Base-by-base conservation (phyloP, 2,797 vertebrate genomes). In the Gymnoscopelus braueri region DNA sequence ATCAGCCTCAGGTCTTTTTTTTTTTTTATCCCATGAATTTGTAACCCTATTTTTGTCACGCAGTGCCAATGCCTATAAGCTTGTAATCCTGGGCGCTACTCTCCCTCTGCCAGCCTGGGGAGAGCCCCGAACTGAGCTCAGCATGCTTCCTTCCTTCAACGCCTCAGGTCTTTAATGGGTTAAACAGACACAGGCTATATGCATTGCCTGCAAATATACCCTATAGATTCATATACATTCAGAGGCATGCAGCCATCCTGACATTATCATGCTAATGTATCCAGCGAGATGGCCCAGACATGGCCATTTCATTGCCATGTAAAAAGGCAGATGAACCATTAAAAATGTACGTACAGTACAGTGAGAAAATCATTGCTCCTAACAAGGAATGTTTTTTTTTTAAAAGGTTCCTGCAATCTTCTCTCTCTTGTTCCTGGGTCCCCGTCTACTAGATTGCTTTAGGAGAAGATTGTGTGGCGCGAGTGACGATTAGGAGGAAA, bases 361-460 rank as follows among this genome's bases (percentile, higher is more conserved):
- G 39, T 50, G 13, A 69, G 51, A 60, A 82, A 78, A 81, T 82
- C 59, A 77, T 13, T 44, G 75, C 58, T 67, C 51, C 62, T 83
- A 65, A 52, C 65, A 13, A 12, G 64, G 52, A 79, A 74, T 72
- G 35, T 4, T 14, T 10, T 55, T 66, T 19, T 47, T n/a, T 53
- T 23, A 57, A 87, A 80, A 58, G 68, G 64, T 29, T 58, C 39
- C 50, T 19, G 71, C 75, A 86, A 77, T 89, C 78, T 79, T 69
- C 71, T 72, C 39, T 10, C 63, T 67, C 65, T 70, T 81, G 65
- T 84, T 70, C 63, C 35, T 0, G 35, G 35, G 48, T 15, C 79
- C 39, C 64, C 13, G 58, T 50, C 58, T 57, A 50, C 60, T 44
- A 72, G 80, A 88, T 87, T 87, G 82, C 76, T 78, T 84, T 52